Base-by-base conservation (phyloP, 1,140 invertebrate species). In the Drosophila repletoides region DNA sequence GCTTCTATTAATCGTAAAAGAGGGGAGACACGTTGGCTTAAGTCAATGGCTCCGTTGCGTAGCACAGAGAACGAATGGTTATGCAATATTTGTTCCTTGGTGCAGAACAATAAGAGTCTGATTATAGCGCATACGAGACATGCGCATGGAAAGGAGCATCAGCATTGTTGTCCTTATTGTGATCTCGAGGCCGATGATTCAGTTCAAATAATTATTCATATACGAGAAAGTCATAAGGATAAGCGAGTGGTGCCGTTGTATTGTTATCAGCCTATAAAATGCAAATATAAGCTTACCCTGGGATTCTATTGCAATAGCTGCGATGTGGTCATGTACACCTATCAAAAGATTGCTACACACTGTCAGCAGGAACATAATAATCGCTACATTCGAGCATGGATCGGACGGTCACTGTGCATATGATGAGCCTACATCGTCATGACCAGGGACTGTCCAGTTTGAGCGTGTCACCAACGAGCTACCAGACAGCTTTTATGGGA, bases 251-350 rank as follows among this genome's bases (percentile, higher is more conserved):
- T 77, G 15, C 68, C 49, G 0, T 9, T 67, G 0, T 49, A 58
- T 5, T 21, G 53, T 10, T 76, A n/a, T 34, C 40, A 58, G 14
- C 61, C 24, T 3, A 10, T 24, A 0, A 7, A 14, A 0, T 0
- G 0, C 0, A 76, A 58, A 21, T 60, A 21, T 14, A 45, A 26
- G 5, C 53, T 43, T 10, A 63, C 63, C 0, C 1, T 77, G 0
- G 74, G 55, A 26, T 68, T 77, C 29, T 72, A 59, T 10, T 76
- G 74, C 29, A 26, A 5, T 6, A 2, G 4, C 0, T 76, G 74
- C 28, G 5, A 45, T 1, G 10, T 31, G 4, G 14, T 29, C 6
- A 36, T 31, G 1, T 26, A 0, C n/a, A 68, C 0, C 4, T 58
- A 22, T 10, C 55, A 48, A 7, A 31, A 9, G 7, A 76, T 72